Percentiles rank a stretch among this genome's conserved stretches.
Evolutionary conservation across 2,797 vertebrate genomes (phyloP).

Genomic region (Okamejei kenojei): DNA sequence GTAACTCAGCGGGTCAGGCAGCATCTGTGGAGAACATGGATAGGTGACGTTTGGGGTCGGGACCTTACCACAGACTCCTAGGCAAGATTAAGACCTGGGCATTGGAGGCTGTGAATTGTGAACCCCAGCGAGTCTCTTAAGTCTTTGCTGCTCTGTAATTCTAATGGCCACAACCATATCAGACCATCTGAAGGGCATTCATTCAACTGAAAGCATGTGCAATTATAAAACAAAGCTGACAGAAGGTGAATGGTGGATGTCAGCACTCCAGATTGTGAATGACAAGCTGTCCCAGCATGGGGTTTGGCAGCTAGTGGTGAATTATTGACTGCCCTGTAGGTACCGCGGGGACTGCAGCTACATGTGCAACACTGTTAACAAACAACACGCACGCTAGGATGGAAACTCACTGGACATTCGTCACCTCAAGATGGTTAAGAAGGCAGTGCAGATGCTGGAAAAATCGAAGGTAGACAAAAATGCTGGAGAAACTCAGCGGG

Average conservation of each 20-base stretch:
- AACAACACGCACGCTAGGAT: background rate
- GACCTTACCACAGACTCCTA: no score
- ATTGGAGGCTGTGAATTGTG: background rate
- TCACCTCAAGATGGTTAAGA: background rate
- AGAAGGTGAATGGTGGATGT: background rate
- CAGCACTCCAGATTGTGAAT: background rate
- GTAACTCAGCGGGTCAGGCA: no score
- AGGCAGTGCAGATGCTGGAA: no score
- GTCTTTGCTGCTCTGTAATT: background rate
- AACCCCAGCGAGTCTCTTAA: background rate
- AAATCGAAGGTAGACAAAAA: no score
- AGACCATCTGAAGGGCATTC: background rate
- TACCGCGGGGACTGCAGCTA: background rate
- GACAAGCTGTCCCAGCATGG: background rate
- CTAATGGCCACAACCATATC: background rate
- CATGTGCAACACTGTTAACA: background rate
- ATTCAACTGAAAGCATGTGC: background rate
- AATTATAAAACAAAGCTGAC: constrained; percentile 19
- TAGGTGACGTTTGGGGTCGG: no score
- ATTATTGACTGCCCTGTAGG: background rate
- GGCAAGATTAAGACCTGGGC: background rate
- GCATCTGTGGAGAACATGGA: no score
- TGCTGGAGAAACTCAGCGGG: no score
- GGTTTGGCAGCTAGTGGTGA: background rate
- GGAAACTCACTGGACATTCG: background rate